phyloP scores from a whole-genome alignment of 1,140 invertebrate genomes.

The Physella acuta region DNA sequence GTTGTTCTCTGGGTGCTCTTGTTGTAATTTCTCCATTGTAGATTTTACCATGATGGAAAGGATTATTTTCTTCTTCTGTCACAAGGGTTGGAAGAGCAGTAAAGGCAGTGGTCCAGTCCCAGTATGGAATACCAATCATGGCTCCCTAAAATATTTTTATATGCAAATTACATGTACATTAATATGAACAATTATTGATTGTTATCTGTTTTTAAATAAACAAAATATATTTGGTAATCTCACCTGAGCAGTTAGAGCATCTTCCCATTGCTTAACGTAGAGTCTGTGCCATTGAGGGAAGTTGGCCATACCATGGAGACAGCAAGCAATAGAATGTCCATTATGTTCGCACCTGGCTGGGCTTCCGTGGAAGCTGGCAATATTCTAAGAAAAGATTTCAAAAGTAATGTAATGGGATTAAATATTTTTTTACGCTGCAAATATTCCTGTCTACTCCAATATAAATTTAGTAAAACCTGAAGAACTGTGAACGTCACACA shows the following conservation, averaged over 20 bases:
- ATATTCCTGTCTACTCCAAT: too few relatives aligned
- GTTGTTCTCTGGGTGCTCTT: slow-evolving; percentile 22
- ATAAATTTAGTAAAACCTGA: too few relatives aligned
- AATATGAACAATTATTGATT: not conserved
- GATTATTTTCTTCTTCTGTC: slow-evolving; percentile 24
- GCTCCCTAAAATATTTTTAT: slow-evolving; percentile 9
- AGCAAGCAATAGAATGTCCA: slow-evolving; percentile 26
- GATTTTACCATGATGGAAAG: slow-evolving; percentile 2
- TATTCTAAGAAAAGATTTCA: slow-evolving; percentile 22
- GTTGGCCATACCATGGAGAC: slow-evolving; percentile 28
- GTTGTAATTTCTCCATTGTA: slow-evolving; percentile 18
- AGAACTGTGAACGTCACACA: too few relatives aligned
- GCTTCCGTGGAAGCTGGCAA: slow-evolving; percentile 27
- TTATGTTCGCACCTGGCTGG: slow-evolving; percentile 24
- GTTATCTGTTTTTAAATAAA: too few relatives aligned
- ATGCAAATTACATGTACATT: not conserved
- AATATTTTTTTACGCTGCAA: too few relatives aligned
- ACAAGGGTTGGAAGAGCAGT: slow-evolving; percentile 24
- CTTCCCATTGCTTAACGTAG: too few relatives aligned
- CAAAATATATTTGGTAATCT: slow-evolving; percentile 26
- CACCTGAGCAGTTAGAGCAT: too few relatives aligned
- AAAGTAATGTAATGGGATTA: not conserved
- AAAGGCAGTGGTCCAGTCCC: slow-evolving; percentile 26
- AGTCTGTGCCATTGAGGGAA: too few relatives aligned
- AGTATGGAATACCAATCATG: slow-evolving; percentile 29